Conservation (phyloP, 2,797 vertebrate genomes). For the Myoxocephalus aenaeus region DNA sequence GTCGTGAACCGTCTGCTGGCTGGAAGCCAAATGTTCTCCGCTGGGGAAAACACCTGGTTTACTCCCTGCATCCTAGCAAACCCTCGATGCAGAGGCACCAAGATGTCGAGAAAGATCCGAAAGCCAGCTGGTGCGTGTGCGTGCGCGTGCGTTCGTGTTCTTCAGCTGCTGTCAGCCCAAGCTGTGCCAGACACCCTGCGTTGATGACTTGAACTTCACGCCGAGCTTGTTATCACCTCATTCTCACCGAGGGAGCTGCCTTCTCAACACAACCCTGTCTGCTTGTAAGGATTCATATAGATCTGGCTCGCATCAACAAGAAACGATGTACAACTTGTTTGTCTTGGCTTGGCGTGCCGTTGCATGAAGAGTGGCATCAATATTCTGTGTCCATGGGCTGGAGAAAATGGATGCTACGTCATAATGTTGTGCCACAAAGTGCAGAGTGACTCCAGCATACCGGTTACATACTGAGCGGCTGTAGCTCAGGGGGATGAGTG, state of each 20-base stretch:
- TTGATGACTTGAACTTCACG: constrained; percentile 18
- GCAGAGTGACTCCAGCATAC: neutral
- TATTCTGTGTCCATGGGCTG: neutral
- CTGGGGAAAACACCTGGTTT: neutral
- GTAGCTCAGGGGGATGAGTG: too few species aligned
- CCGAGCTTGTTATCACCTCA: constrained; percentile 53
- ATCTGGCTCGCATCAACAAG: neutral
- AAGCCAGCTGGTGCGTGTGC: constrained; percentile 12
- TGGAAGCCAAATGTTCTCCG: neutral
- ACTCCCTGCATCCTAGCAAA: neutral
- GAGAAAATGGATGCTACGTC: neutral
- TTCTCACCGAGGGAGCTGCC: constrained; percentile 23
- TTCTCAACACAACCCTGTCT: neutral
- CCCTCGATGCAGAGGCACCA: neutral
- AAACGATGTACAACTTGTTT: neutral
- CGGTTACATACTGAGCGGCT: too few species aligned
- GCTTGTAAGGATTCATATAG: neutral
- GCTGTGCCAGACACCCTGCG: constrained; percentile 58
- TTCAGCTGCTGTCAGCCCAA: constrained; percentile 60
- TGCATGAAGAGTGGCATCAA: neutral
- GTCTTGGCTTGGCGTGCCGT: too few species aligned
- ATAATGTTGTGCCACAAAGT: neutral
- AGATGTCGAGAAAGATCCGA: neutral
- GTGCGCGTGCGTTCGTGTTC: constrained; percentile 27
- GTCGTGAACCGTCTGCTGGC: neutral